Base-by-base conservation (phyloP, 2,888 invertebrate species). In the Geophilus truncorum region DNA sequence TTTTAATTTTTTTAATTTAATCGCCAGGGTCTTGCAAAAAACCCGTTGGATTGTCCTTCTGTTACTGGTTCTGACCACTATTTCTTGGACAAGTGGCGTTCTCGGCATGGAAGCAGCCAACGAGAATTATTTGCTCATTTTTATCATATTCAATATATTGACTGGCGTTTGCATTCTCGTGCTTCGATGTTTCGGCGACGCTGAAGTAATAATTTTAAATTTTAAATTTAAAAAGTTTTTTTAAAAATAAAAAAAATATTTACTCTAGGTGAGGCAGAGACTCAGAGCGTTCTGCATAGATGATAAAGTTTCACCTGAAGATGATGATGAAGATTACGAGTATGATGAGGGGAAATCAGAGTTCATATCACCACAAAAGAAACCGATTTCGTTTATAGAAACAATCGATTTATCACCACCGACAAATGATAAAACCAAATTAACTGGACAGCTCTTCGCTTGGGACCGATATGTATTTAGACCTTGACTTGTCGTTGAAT, bases 11-110 rank as follows among this genome's bases (percentile, higher is more conserved):
- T 34, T 34, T 34, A 7, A 9, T 34, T 5, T 34, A 34, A 34
- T 7, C 9, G 10, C 4, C 6, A 78, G 78, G 18, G 34, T 78
- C 3, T 18, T 78, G 78, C 5, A 36, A 3, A 34, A n/a, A n/a
- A 36, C 34, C 6, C 79, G 79, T 6, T 79, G 79, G 79, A 21
- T 79, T 15, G 23, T 57, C 28, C 25, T 45, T 21, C 3, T 51
- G 1, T 18, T 79, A 6, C 28, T 79, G 9, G 10, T 57, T 3
- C 57, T 79, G 15, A 28, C 25, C 18, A 32, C 79, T 6, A 28
- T 40, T 18, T 45, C 79, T 5, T 79, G 79, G 79, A 28, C 23
- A 7, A 51, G 79, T 21, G 79, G 79, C 15, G 23, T 79, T 15
- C 1, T 51, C 1, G 79, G 79, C 18, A 57, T 25, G 51, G 57